These are phyloP conservation scores for Chiroxiphia lanceolata DNA, from an alignment of 2,797 vertebrate genomes.

Conservation along the genomic window DNA sequence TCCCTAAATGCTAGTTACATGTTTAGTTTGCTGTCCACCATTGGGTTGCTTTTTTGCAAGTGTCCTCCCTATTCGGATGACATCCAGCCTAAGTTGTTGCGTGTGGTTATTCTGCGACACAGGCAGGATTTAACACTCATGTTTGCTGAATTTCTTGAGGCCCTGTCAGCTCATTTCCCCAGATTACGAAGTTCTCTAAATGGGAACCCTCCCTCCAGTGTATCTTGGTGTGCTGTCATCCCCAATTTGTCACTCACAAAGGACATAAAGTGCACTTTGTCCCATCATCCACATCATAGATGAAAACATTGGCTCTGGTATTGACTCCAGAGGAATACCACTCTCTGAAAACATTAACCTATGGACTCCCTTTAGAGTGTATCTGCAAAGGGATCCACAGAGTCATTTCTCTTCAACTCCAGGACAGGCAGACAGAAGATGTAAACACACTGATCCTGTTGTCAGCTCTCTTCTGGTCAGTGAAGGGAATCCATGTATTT, in stretches of 20 bases:
- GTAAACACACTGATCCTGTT: neutral
- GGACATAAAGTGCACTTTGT: neutral
- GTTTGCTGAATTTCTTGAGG: neutral
- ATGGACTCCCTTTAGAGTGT: rapidly evolving
- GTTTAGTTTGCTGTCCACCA: neutral
- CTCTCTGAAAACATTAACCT: neutral
- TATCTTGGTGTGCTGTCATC: neutral
- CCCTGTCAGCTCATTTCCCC: neutral
- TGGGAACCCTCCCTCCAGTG: neutral
- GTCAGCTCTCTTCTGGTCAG: neutral
- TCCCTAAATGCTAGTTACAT: neutral
- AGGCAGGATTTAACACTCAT: neutral
- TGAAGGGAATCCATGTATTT: neutral
- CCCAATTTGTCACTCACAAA: neutral
- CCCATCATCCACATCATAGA: neutral
- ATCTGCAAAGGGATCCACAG: neutral
- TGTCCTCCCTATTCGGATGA: neutral
- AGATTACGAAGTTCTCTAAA: neutral
- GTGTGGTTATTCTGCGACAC: neutral
- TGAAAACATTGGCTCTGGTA: neutral
- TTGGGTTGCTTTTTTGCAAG: neutral
- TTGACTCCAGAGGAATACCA: neutral
- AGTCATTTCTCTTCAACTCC: neutral
- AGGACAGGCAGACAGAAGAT: neutral
- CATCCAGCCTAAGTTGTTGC: neutral